Base-by-base conservation (phyloP, 2,888 invertebrate species). In the Sipunculus nudus region DNA sequence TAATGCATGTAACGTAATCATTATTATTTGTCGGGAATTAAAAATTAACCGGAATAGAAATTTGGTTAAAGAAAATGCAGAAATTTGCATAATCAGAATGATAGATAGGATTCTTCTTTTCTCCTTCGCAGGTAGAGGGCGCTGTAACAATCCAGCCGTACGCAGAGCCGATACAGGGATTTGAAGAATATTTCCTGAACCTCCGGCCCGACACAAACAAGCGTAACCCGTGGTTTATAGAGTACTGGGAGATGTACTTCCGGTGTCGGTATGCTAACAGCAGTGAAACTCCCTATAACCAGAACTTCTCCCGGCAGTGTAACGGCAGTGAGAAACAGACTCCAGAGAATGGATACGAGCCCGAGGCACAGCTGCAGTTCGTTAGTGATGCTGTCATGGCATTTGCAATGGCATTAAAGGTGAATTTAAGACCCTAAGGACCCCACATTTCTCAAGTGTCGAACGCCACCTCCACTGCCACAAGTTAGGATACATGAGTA, bases 321-420 rank as follows among this genome's bases (percentile, higher is more conserved):
- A 92, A 92, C 0, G 93, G 92, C 0, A 85, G 87, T 29, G 94
- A 95, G 81, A 86, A 87, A 8, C 88, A 95, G 4, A 88, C 90
- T 0, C 86, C 87, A 45, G 88, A 90, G 59, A 91, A 92, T 77
- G 93, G 92, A 0, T 81, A 79, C 60, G 75, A 73, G 43, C 73
- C 78, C 63, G 96, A 97, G 83, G 90, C 92, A 71, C 96, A 96
- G 82, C 86, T 97, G 70, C 96, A 97, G 85, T 97, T 96, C 84
- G 96, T 97, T 31, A 94, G 94, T 32, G 96, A 97, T 81, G 95
- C 96, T 23, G 95, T 96, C 0, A 89, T 96, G 90, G 93, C 96
- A 0, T 96, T 96, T 84, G 96, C 94, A 0, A 90, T 93, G 76
- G 95, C 96, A n/a, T 76, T 86, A 55, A 82, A 79, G 79, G 78